Evolutionary conservation across 2,113 vertebrate genomes (phyloP).

Genomic region (Mobula hypostoma): DNA sequence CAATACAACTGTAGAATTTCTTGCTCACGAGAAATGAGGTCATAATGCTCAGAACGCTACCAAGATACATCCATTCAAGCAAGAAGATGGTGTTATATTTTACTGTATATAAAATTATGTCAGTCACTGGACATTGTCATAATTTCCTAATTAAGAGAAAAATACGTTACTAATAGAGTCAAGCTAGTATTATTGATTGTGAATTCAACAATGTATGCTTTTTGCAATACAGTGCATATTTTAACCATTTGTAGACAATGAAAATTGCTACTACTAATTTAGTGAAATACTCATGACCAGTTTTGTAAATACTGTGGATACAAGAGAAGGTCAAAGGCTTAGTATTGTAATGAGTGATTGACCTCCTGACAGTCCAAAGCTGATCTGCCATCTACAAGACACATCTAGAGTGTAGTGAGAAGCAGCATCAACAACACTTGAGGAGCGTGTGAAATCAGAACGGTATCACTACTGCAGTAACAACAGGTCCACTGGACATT

Average conservation of each 20-base stretch:
- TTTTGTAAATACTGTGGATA: too few species aligned
- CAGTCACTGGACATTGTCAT: not conserved
- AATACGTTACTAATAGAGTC: not conserved
- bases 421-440: not conserved
- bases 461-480: not conserved
- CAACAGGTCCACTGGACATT: not conserved
- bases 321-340: too few species aligned
- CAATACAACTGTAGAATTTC: not conserved
- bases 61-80: not conserved
- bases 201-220: not conserved
- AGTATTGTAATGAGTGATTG: too few species aligned
- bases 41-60: too few species aligned
- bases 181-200: not conserved
- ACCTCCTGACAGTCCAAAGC: too few species aligned
- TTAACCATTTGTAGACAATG: not conserved
- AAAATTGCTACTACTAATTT: not conserved
- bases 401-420: too few species aligned
- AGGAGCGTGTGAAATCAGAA: not conserved
- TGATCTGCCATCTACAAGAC: too few species aligned
- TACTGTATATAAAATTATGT: not conserved
- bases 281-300: too few species aligned
- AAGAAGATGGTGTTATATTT: not conserved
- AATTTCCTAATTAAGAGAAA: not conserved
- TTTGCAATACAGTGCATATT: not conserved
- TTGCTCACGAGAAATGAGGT: too few species aligned